Base-by-base conservation (phyloP, 2,888 invertebrate genomes). In the Melanotus villosus region DNA sequence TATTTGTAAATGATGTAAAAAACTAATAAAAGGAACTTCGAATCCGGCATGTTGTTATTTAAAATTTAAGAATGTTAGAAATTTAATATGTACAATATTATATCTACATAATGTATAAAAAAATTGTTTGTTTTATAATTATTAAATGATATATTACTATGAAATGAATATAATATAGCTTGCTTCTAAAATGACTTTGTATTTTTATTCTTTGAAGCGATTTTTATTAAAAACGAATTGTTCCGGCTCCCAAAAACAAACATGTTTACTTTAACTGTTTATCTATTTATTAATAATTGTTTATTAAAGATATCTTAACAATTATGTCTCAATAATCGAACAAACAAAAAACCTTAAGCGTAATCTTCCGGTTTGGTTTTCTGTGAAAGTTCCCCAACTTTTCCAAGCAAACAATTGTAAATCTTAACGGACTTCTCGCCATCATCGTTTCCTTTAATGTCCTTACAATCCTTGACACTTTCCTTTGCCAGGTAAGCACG, bases 61-160 rank as follows among this genome's bases (percentile, higher is more conserved):
- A 34, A 34, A 34, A 12, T 34, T 9, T 16, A 41, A 21, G 19
- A 38, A 38, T 36, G 38, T 56, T 56, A 47, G 10, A 47, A 23
- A 47, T 1, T 47, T n/a, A 23, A 47, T 23, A 21, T 47, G 23
- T 23, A 47, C 47, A 16, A 47, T 23, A 26, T 26, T 52, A 56
- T 56, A 56, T 38, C 38, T 26, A 56, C 10, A 23, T 56, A 26
- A 56, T 56, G 56, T 56, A 56, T 56, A 56, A 56, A 36, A 14
- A 60, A 32, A 47, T 23, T 36, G 50, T 65, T 65, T 65, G 65
- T 65, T 65, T 65, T 65, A 50, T 65, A 65, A 58, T 58, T 64
- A 43, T 57, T 58, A 52, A 65, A 59, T 36, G 21, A 38, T 58
- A 65, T 47, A 47, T 54, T 50, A 30, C 18, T 26, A 45, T 47